phyloP scores from a whole-genome alignment of 2,797 vertebrate genomes.

The Bothrops alternatus region DNA sequence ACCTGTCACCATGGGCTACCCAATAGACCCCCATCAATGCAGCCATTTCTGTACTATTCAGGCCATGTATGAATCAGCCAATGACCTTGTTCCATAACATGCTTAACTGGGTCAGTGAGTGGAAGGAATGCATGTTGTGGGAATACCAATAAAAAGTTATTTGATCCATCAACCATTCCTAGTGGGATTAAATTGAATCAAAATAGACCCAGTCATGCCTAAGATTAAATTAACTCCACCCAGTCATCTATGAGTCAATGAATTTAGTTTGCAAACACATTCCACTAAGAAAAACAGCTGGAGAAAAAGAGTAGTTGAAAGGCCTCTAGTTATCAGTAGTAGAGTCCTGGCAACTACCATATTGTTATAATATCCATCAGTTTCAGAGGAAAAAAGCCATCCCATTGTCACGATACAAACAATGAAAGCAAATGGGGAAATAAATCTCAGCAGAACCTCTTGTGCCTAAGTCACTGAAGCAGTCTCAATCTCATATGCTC shows the following conservation, averaged over 20 bases:
- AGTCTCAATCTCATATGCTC: not conserved
- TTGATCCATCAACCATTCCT: not conserved
- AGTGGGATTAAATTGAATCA: not conserved
- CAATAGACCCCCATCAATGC: not conserved
- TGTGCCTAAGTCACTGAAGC: not conserved
- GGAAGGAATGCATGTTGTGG: not conserved
- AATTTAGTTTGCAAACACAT: not conserved
- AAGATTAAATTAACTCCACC: not conserved
- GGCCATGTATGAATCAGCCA: not conserved
- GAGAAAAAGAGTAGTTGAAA: not conserved
- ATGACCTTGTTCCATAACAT: not conserved
- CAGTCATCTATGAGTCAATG: not conserved
- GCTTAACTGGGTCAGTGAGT: not conserved
- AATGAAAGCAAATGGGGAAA: not conserved
- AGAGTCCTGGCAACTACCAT: not conserved
- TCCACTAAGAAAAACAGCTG: not conserved
- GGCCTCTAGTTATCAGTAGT: not conserved
- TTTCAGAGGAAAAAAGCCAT: not conserved
- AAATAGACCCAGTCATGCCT: not conserved
- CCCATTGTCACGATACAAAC: not conserved
- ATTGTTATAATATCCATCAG: not conserved
- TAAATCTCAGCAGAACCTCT: not conserved
- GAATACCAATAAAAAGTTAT: not conserved
- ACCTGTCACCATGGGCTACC: not conserved
- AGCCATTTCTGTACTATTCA: not conserved